phyloP scores from a whole-genome alignment of 1,140 invertebrate species.

The Bacillus rossius region DNA sequence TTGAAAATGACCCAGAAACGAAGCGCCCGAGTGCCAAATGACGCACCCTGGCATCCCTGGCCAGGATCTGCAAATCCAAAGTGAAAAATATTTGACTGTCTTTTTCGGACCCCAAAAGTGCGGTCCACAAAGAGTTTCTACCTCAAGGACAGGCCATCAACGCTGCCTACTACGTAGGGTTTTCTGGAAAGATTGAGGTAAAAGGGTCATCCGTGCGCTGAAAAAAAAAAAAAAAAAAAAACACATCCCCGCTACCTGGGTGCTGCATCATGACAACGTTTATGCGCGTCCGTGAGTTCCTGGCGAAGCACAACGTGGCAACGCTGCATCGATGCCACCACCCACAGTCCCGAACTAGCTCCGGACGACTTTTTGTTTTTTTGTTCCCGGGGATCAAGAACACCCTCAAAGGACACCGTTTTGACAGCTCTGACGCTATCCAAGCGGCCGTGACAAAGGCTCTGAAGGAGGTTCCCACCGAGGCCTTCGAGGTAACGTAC shows the following conservation, averaged over 20 bases:
- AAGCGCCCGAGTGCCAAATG: too few relatives aligned
- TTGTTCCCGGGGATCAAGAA: not conserved
- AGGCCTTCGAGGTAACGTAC: not conserved
- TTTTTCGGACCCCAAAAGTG: too few relatives aligned
- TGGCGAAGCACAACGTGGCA: not conserved
- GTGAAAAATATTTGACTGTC: too few relatives aligned
- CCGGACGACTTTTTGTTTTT: not conserved
- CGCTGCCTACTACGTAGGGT: too few relatives aligned
- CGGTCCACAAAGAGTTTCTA: too few relatives aligned
- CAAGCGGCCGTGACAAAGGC: not conserved
- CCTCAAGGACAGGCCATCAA: too few relatives aligned
- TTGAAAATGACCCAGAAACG: too few relatives aligned
- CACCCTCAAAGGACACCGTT: not conserved
- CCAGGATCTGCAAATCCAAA: too few relatives aligned
- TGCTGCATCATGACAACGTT: not conserved
- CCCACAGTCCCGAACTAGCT: constrained; percentile 6
- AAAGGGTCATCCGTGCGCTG: too few relatives aligned
- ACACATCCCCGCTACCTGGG: not conserved
- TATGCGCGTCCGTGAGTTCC: not conserved
- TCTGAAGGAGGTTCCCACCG: not conserved
- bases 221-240: too few relatives aligned
- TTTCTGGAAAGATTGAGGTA: too few relatives aligned
- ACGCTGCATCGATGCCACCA: not conserved
- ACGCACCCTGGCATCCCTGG: too few relatives aligned
- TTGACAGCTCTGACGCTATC: not conserved